Evolutionary conservation across 2,797 vertebrate species (phyloP).

Genomic region (Artibeus lituratus): DNA sequence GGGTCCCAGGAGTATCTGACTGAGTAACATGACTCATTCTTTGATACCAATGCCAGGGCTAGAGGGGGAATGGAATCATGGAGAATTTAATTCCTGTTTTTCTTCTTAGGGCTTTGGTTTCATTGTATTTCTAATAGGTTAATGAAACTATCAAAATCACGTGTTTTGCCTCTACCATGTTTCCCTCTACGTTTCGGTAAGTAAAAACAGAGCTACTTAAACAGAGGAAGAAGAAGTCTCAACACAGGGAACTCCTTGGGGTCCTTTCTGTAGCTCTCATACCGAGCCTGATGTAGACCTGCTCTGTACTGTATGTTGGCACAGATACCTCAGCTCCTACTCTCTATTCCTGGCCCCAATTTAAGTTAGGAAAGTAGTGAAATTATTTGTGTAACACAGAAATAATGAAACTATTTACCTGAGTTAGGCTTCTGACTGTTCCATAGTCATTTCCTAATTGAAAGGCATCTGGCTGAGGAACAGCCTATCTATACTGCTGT

Average conservation of each 20-base stretch:
- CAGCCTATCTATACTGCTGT: neutral
- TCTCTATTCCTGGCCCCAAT: neutral
- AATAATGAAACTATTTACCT: neutral
- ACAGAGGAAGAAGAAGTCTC: neutral
- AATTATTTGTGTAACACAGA: neutral
- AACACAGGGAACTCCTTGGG: neutral
- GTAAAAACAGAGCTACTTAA: neutral
- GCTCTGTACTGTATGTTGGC: neutral
- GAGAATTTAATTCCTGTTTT: constrained; percentile 16
- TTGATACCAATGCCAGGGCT: neutral
- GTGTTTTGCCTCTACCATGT: neutral
- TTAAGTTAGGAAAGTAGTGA: neutral
- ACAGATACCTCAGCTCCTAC: neutral
- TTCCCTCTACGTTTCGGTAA: constrained; percentile 17
- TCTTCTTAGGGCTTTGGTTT: neutral
- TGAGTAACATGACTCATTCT: neutral
- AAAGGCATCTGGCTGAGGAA: neutral
- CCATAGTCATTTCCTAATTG: neutral
- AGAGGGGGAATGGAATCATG: neutral
- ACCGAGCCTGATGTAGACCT: neutral
- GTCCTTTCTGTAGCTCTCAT: neutral
- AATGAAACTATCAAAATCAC: neutral
- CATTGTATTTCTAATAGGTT: neutral
- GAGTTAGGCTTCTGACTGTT: neutral
- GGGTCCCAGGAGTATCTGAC: neutral